These are phyloP conservation scores for Coluber constrictor DNA, from an alignment of 2,797 vertebrate genomes.

Conservation along the genomic window DNA sequence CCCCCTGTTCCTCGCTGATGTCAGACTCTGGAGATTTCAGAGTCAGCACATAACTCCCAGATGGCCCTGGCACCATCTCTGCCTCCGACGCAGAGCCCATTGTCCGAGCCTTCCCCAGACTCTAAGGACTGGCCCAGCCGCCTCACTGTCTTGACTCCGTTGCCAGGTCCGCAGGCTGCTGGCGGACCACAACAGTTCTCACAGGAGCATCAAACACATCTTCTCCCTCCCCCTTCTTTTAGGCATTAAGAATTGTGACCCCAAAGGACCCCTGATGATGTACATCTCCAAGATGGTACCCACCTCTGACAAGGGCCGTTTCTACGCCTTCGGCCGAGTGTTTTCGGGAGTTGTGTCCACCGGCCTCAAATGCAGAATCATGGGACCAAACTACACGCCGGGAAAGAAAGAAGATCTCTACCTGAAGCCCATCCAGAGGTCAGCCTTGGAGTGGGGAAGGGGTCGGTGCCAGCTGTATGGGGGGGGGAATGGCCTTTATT, in stretches of 20 bases:
- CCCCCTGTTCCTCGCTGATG: no score
- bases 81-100: no score
- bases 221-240: neutral
- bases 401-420: constrained; percentile 97
- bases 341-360: constrained; percentile 91
- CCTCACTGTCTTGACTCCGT: no score
- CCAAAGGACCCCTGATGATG: constrained; percentile 93
- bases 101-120: no score
- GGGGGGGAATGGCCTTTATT: neutral
- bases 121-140: no score
- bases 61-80: no score
- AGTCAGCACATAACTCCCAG: no score
- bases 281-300: constrained; percentile 99
- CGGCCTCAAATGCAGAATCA: constrained; percentile 92
- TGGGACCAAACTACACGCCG: constrained; percentile 94
- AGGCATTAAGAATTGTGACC: constrained; percentile 95
- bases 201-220: neutral
- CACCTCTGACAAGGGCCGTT: constrained; percentile 91
- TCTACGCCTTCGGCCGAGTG: constrained; percentile 93
- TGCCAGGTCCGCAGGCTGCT: no score
- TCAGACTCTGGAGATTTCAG: no score
- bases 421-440: constrained; percentile 96
- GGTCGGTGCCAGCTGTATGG: no score
- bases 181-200: no score
- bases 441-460: constrained; percentile 2